phyloP scores from a whole-genome alignment of 2,888 invertebrate genomes.

The Scaptomyza tumidula region DNA sequence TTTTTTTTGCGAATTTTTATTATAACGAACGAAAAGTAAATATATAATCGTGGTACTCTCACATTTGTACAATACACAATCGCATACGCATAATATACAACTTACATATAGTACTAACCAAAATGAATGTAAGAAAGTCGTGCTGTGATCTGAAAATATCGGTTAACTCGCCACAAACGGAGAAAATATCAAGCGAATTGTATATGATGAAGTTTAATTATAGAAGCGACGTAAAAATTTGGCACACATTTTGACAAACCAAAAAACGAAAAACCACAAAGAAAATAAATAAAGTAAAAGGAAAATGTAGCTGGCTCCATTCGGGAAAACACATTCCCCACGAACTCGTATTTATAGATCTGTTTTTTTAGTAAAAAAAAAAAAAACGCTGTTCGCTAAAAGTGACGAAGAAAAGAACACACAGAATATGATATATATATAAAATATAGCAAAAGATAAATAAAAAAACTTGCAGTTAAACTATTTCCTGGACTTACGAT shows the following conservation, averaged over 20 bases:
- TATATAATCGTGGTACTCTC: slow-evolving; percentile 48
- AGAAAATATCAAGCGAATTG: slow-evolving; percentile 35
- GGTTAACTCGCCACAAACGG: slow-evolving; percentile 47
- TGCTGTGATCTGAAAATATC: slow-evolving; percentile 57
- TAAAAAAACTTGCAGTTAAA: slow-evolving; percentile 11
- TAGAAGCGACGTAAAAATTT: slow-evolving; percentile 66
- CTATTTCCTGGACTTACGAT: background rate
- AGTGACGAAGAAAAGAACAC: slow-evolving; percentile 7
- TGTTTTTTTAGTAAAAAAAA: slow-evolving; percentile 51
- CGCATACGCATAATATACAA: slow-evolving; percentile 15
- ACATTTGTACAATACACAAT: slow-evolving; percentile 10
- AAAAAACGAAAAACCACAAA: slow-evolving; percentile 1
- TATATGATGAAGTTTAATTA: slow-evolving; percentile 67
- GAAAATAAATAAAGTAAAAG: slow-evolving; percentile 17
- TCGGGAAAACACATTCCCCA: slow-evolving; percentile 48
- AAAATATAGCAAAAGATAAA: slow-evolving; percentile 6
- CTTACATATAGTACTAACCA: slow-evolving; percentile 5
- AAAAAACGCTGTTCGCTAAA: slow-evolving; percentile 11
- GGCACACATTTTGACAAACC: slow-evolving; percentile 61
- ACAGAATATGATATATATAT: slow-evolving; percentile 10
- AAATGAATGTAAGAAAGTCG: slow-evolving; percentile 19
- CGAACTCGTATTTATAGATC: slow-evolving; percentile 66
- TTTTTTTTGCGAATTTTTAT: slow-evolving; percentile 62
- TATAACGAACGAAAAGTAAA: slow-evolving; percentile 81
- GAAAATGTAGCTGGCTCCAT: slow-evolving; percentile 63